These are phyloP conservation scores for Cephonodes hylas DNA, from an alignment of 2,888 invertebrate genomes.

Conservation along the genomic window DNA sequence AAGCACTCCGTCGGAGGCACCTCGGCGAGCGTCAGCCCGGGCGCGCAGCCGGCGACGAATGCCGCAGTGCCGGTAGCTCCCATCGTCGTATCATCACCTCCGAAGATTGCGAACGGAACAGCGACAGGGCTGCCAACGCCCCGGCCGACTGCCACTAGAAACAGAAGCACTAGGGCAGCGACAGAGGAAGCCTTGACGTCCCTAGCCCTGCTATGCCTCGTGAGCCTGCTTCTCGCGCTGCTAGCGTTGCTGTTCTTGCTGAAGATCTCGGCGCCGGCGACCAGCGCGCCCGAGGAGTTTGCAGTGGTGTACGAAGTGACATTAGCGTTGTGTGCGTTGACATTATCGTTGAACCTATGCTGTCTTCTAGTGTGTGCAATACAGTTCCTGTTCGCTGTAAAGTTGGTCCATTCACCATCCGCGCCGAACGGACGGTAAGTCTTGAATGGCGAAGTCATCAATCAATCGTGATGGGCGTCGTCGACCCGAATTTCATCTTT, in stretches of 20 bases:
- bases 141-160: constrained; percentile 56
- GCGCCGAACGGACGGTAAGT: constrained; percentile 87
- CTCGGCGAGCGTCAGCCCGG: constrained; percentile 81
- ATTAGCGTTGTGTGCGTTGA: constrained; percentile 92
- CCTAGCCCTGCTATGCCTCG: constrained; percentile 90
- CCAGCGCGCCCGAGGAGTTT: constrained; percentile 87
- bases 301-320: constrained; percentile 95
- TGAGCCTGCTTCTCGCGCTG: constrained; percentile 90
- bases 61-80: constrained; percentile 53
- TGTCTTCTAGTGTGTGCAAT: constrained; percentile 96
- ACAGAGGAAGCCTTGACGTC: constrained; percentile 90
- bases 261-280: constrained; percentile 88
- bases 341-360: constrained; percentile 93
- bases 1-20: constrained; percentile 83
- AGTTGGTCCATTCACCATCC: constrained; percentile 92
- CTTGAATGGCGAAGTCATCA: not conserved
- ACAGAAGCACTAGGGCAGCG: constrained; percentile 60
- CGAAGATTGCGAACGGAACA: constrained; percentile 76
- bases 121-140: constrained; percentile 77
- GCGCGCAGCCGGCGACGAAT: constrained; percentile 55
- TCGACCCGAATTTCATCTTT: constrained; percentile 12
- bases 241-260: constrained; percentile 91
- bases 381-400: constrained; percentile 96
- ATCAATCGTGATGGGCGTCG: constrained; percentile 2
- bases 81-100: constrained; percentile 61